Conservation (phyloP, 2,113 vertebrate species). For the Tychaedon coryphoeus region DNA sequence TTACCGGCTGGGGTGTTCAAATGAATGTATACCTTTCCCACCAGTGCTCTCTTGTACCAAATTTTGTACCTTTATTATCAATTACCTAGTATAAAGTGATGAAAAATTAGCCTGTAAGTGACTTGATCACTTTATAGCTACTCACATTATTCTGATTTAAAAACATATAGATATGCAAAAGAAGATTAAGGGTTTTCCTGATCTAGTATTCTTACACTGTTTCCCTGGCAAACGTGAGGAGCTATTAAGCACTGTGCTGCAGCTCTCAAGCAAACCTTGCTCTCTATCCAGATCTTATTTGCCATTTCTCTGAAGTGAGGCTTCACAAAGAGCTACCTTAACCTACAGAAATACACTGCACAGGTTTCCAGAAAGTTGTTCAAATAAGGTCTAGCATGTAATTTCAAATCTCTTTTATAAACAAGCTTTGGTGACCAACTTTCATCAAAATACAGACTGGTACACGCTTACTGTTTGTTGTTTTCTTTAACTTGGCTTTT, state of each 20-base stretch:
- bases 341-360: neutral
- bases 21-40: neutral
- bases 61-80: neutral
- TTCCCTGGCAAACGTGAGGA: fast-evolving
- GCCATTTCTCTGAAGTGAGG: neutral
- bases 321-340: neutral
- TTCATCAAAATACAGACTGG: neutral
- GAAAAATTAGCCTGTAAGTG: neutral
- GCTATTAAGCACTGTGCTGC: neutral
- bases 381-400: neutral
- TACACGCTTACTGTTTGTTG: neutral
- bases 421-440: neutral
- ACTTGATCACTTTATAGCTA: neutral
- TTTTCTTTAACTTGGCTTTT: neutral
- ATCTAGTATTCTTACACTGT: fast-evolving
- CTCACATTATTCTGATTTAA: neutral
- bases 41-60: neutral
- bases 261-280: neutral
- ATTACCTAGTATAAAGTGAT: neutral
- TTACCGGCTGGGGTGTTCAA: neutral
- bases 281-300: neutral
- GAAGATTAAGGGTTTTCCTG: neutral
- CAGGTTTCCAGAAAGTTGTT: neutral
- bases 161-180: neutral
- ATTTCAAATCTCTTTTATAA: neutral